These are phyloP conservation scores for Lochmaea capreae DNA, from an alignment of 2,888 invertebrate genomes.

Conservation along the genomic window DNA sequence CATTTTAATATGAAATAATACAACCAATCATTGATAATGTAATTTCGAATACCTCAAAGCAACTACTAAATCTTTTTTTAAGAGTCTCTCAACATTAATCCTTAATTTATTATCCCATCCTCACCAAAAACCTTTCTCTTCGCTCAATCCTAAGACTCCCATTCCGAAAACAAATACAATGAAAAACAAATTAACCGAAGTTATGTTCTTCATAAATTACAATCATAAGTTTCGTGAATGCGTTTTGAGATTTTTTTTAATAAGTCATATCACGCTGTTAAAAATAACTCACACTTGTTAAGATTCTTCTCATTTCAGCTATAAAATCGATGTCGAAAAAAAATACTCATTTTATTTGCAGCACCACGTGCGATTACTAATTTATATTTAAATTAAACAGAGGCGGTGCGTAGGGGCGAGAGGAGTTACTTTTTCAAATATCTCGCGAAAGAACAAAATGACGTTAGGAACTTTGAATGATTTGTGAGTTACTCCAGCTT, in stretches of 20 bases:
- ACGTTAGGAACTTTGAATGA: background rate
- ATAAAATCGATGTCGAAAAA: conserved; percentile 47
- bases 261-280: conserved; percentile 46
- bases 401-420: no score
- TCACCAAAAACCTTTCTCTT: conserved; percentile 27
- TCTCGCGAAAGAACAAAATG: background rate
- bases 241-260: conserved; percentile 30
- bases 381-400: conserved; percentile 46
- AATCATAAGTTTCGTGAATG: conserved; percentile 30
- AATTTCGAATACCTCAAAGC: conserved; percentile 4
- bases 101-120: conserved; percentile 16
- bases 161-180: conserved; percentile 28
- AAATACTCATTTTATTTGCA: conserved; percentile 44
- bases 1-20: background rate
- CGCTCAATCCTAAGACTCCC: conserved; percentile 7
- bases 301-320: conserved; percentile 47
- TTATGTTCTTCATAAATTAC: conserved; percentile 36
- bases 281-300: conserved; percentile 47
- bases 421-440: background rate
- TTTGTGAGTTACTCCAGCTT: no score
- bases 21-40: background rate
- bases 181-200: conserved; percentile 32
- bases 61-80: conserved; percentile 6
- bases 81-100: conserved; percentile 1
- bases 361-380: conserved; percentile 47